These are phyloP conservation scores for Resseliella maxima DNA, from an alignment of 2,888 invertebrate genomes.

Conservation along the genomic window DNA sequence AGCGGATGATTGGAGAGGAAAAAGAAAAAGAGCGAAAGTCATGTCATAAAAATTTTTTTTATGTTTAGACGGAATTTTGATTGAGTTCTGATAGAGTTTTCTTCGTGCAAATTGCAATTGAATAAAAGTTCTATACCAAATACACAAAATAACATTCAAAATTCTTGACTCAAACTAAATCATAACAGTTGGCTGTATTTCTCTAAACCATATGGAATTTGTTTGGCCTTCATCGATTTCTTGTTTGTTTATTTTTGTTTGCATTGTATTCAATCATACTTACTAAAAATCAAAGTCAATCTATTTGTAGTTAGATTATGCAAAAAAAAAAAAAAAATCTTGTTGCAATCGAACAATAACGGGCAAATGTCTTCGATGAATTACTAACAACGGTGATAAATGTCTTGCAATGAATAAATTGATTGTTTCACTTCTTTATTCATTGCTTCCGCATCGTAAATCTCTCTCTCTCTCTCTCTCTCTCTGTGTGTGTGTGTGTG, in stretches of 20 bases:
- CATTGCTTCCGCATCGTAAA: neutral
- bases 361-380: neutral
- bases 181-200: neutral
- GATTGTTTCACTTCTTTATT: neutral
- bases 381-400: neutral
- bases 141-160: too few relatives aligned
- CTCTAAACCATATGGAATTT: neutral
- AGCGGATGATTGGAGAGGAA: too few relatives aligned
- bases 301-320: neutral
- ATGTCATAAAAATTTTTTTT: neutral
- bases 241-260: neutral
- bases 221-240: constrained; percentile 46
- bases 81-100: too few relatives aligned
- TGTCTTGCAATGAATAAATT: neutral
- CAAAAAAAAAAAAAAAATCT: too few relatives aligned
- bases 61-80: neutral
- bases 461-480: too few relatives aligned
- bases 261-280: constrained; percentile 13
- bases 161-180: neutral
- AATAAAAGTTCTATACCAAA: too few relatives aligned
- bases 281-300: neutral
- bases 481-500: too few relatives aligned
- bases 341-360: neutral
- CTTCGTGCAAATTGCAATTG: too few relatives aligned
- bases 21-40: neutral